Base-by-base conservation (phyloP, 2,888 invertebrate species). In the Dicyrtoma fusca region DNA sequence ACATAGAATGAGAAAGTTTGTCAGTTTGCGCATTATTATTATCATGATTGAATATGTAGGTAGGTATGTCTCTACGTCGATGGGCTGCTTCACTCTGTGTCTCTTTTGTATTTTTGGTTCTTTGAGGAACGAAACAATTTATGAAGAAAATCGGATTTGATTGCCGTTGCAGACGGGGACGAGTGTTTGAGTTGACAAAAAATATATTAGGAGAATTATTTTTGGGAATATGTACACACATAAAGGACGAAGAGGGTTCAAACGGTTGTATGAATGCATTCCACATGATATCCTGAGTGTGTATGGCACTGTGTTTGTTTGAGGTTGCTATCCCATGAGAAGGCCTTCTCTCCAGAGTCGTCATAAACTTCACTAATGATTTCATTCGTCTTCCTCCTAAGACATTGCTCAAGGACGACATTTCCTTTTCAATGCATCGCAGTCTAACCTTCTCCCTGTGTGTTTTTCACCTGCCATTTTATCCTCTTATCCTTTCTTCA, bases 311-410 rank as follows among this genome's bases (percentile, higher is more conserved):
- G 6, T 55, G 21, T 55, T 55, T 23, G 14, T 49, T 17, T 49
- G n/a, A 14, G 14, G 49, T 49, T 49, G 4, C 49, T 13, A 14
- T 55, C 55, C 17, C 53, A 19, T 21, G 14, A 4, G 5, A 11
- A 5, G 4, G 19, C 19, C 3, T 19, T 55, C 19, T 21, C 21
- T 10, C 49, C 19, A 64, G 49, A 49, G 64, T 49, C 23, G 47
- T 64, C 64, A 64, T 64, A 64, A 64, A 64, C 64, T 64, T 64
- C 64, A 47, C 49, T 64, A 64, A 64, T 64, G 64, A 64, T 64
- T 64, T 64, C 64, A 47, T 64, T 64, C 64, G 64, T 64, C 64
- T 49, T 63, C 5, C n/a, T 49, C 49, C 17, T 49, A 64, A 64
- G 64, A 64, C 64, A 64, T 47, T 19, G 64, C 64, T 49, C 64